These are phyloP conservation scores for Drosophila orena DNA, from an alignment of 1,140 invertebrate genomes.

Conservation along the genomic window DNA sequence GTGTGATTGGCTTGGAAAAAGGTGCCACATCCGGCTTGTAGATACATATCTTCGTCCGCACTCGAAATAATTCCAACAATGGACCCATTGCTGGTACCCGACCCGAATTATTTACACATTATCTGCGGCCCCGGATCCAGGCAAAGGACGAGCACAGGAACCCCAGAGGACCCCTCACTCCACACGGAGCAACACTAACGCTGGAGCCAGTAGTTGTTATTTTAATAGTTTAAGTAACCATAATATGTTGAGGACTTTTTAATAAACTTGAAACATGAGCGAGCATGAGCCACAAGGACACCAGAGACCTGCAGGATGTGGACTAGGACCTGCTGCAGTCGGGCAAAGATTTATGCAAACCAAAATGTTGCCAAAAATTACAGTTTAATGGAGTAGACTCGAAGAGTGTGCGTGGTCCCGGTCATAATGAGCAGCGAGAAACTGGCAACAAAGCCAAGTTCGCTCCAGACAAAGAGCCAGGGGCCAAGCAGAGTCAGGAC, in stretches of 20 bases:
- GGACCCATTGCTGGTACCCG: constrained; percentile 44
- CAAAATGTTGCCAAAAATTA: constrained; percentile 84
- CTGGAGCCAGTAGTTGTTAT: constrained; percentile 61
- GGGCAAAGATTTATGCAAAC: constrained; percentile 79
- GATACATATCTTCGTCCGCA: constrained; percentile 11
- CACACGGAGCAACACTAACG: constrained; percentile 10
- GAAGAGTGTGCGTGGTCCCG: constrained; percentile 27
- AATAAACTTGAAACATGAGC: constrained; percentile 81
- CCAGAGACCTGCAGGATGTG: constrained; percentile 38
- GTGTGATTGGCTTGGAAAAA: constrained; percentile 6
- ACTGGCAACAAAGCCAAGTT: constrained; percentile 54
- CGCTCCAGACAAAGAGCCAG: constrained; percentile 52
- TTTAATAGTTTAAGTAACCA: constrained; percentile 84
- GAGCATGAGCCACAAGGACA: constrained; percentile 65
- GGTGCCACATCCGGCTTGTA: constrained; percentile 11
- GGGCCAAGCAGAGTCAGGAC: constrained; percentile 41
- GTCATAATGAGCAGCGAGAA: constrained; percentile 74
- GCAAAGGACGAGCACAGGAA: not conserved
- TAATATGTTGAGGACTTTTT: constrained; percentile 83
- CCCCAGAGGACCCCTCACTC: constrained; percentile 20
- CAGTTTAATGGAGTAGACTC: constrained; percentile 80
- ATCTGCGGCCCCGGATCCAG: constrained; percentile 41
- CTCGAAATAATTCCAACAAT: constrained; percentile 21
- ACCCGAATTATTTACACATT: constrained; percentile 73
- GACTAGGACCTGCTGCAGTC: constrained; percentile 36